Conservation (phyloP, 2,888 invertebrate genomes). For the Ligdia adustata region DNA sequence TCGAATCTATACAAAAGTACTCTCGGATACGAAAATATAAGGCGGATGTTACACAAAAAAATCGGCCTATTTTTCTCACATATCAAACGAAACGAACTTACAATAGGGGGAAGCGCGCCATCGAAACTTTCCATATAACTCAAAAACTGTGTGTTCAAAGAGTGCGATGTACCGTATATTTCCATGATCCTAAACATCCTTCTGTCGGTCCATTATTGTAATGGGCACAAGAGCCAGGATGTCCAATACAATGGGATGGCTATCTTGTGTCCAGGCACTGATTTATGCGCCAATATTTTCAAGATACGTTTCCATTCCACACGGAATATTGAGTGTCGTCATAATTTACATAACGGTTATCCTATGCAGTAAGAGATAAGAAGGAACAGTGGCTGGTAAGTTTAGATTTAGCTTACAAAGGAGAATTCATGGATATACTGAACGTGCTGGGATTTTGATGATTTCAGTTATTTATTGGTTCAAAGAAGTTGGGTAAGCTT, state of each 20-base stretch:
- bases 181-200: conserved; percentile 64
- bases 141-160: conserved; percentile 47
- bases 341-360: conserved; percentile 52
- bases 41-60: not conserved
- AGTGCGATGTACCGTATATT: conserved; percentile 54
- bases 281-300: conserved; percentile 68
- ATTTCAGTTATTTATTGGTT: not conserved
- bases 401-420: conserved; percentile 13
- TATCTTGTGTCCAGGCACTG: conserved; percentile 56
- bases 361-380: conserved; percentile 20
- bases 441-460: conserved; percentile 11
- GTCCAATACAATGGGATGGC: conserved; percentile 56
- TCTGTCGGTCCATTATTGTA: conserved; percentile 63
- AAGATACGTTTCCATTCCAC: conserved; percentile 49
- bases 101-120: conserved; percentile 56
- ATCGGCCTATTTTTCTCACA: not conserved
- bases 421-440: not conserved
- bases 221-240: conserved; percentile 52
- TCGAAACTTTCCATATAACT: conserved; percentile 65
- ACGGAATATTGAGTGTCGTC: conserved; percentile 49
- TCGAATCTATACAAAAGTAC: conserved; percentile 17
- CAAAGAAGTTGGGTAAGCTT: not conserved
- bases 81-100: conserved; percentile 27
- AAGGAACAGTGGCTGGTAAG: conserved; percentile 13
- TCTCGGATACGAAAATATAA: conserved; percentile 1